These are phyloP conservation scores for Trachythela sp. DNA, from an alignment of 64 coral and sea anemone genomes.

Conservation along the genomic window DNA sequence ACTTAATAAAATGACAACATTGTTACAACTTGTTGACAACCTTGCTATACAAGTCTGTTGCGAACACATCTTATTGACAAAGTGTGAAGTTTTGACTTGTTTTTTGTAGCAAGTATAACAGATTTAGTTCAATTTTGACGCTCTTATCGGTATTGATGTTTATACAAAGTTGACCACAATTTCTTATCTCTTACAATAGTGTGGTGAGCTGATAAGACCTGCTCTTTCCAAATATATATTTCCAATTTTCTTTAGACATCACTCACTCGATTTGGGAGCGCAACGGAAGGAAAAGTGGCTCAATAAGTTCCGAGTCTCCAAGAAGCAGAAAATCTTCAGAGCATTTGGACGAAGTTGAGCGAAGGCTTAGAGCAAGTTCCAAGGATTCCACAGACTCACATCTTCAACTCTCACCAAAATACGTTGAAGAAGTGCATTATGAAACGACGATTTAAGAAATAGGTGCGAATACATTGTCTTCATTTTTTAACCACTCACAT, in stretches of 20 bases:
- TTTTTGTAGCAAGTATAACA: too few relatives aligned
- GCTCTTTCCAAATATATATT: neutral
- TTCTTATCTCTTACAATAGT: too few relatives aligned
- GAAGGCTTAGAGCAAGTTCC: neutral
- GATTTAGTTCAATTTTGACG: too few relatives aligned
- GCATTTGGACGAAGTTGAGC: neutral
- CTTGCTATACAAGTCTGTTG: too few relatives aligned
- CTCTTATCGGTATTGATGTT: too few relatives aligned
- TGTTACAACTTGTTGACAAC: too few relatives aligned
- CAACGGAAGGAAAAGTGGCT: neutral
- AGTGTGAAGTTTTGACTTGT: too few relatives aligned
- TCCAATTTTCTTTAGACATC: neutral
- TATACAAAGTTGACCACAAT: too few relatives aligned
- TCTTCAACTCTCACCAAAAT: neutral
- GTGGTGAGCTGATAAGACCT: neutral
- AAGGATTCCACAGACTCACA: neutral
- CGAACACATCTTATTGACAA: too few relatives aligned
- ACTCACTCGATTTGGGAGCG: neutral
- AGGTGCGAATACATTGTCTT: too few relatives aligned
- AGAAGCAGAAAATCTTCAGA: conserved; percentile 15
- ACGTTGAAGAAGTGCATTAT: neutral
- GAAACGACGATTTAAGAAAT: neutral
- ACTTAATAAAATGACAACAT: too few relatives aligned
- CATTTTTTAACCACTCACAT: too few relatives aligned
- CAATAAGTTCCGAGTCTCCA: neutral